Conservation (phyloP, 2,888 invertebrate genomes). For the Athrips mouffetella region DNA sequence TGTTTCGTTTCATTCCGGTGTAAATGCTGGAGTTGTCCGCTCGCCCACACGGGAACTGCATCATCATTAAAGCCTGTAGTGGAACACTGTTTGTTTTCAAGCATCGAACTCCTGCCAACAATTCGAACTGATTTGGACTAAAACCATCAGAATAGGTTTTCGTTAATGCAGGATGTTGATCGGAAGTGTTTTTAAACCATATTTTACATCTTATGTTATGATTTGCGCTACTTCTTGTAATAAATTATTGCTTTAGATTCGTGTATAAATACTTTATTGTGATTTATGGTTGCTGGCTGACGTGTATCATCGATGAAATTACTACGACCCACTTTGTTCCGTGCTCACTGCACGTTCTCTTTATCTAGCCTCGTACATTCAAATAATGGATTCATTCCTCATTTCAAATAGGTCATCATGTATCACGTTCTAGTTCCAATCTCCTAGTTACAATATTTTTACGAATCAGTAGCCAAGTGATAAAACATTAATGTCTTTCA, state of each 20-base stretch:
- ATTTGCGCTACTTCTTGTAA: background rate
- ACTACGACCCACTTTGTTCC: background rate
- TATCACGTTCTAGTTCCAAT: too few relatives aligned
- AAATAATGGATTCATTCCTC: slow-evolving; percentile 8
- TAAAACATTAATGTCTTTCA: slow-evolving; percentile 10
- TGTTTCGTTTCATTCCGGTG: too few relatives aligned
- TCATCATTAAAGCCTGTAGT: background rate
- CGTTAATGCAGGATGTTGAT: background rate
- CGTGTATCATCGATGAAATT: background rate
- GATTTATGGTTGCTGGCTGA: background rate
- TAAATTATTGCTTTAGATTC: background rate
- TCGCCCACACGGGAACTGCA: slow-evolving; percentile 1
- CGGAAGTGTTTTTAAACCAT: background rate
- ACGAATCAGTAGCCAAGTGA: too few relatives aligned
- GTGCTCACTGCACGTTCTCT: slow-evolving; percentile 2
- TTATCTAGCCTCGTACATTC: slow-evolving; percentile 5
- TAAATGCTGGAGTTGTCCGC: too few relatives aligned
- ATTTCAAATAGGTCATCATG: background rate
- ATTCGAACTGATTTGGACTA: background rate
- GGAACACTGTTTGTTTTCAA: slow-evolving; percentile 5
- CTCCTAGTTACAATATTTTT: too few relatives aligned
- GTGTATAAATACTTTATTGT: background rate
- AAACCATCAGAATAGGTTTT: background rate
- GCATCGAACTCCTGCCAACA: background rate
- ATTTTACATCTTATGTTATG: background rate